Conservation (phyloP, 2,797 vertebrate species). For the Chloroceryle amazona region DNA sequence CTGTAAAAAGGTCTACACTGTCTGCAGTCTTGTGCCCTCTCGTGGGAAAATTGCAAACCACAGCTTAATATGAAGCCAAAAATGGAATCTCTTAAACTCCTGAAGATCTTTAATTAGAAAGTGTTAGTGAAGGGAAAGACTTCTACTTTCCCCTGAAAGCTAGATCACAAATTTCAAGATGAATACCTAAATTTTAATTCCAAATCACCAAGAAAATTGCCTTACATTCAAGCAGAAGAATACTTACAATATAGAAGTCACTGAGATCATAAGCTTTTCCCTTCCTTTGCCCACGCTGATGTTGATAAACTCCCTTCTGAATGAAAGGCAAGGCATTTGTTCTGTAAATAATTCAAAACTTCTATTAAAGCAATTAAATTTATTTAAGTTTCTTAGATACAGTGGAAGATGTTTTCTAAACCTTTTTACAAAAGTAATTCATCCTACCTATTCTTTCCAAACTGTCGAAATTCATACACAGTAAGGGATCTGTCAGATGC, state of each 20-base stretch:
- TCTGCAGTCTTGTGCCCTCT: constrained; percentile 27
- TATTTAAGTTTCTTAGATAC: not conserved
- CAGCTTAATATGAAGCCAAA: not conserved
- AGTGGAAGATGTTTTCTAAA: not conserved
- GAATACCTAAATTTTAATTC: not conserved
- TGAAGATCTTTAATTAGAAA: not conserved
- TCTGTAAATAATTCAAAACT: constrained; percentile 71
- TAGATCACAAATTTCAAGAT: not conserved
- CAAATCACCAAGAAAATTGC: not conserved
- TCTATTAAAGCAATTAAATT: not conserved
- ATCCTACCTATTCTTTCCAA: constrained; percentile 86
- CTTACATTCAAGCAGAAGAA: not conserved
- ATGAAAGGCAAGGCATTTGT: constrained; percentile 85
- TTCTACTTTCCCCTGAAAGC: not conserved
- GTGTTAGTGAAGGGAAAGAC: not conserved
- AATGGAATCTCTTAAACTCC: not conserved
- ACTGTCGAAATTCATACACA: constrained; percentile 85
- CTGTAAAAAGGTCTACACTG: not conserved
- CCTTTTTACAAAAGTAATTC: not conserved
- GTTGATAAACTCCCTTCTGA: constrained; percentile 79
- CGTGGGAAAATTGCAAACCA: not conserved
- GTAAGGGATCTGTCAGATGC: constrained; percentile 81
- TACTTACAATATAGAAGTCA: constrained; percentile 82
- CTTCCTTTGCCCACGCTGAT: constrained; percentile 78
- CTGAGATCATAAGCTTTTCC: constrained; percentile 75